Conservation (phyloP, 2,113 vertebrate genomes). For the Macquaria ambigua region DNA sequence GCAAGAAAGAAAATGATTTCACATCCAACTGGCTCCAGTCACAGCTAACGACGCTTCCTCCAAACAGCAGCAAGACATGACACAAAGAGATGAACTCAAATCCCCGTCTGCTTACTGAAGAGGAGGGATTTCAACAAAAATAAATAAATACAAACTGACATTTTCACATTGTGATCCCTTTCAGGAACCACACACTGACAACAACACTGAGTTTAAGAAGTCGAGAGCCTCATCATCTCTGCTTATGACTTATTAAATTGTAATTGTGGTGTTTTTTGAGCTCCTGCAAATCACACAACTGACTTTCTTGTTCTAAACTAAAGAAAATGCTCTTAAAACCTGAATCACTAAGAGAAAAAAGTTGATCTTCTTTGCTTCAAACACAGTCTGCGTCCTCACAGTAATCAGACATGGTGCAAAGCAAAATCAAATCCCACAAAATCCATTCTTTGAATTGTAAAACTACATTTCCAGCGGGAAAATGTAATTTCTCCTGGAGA, state of each 20-base stretch:
- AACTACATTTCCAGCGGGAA: constrained; percentile 2
- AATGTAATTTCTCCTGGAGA: background rate
- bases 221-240: background rate
- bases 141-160: background rate
- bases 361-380: background rate
- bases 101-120: background rate
- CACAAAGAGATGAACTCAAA: background rate
- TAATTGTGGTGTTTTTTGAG: background rate
- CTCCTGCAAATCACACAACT: background rate
- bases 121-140: background rate
- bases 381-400: background rate
- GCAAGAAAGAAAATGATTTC: constrained; percentile 51
- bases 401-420: background rate
- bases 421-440: constrained; percentile 2
- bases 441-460: background rate
- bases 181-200: background rate
- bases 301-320: background rate
- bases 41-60: background rate
- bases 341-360: background rate
- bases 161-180: background rate
- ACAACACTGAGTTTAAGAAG: background rate
- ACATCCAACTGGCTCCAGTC: constrained; percentile 42
- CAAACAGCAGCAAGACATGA: background rate
- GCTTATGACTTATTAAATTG: background rate
- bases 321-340: background rate